A percentile compares a stretch with the other conserved stretches of the same genome.
Conservation (phyloP, 35 echinoderm and acorn worm genomes). For the Lytechinus variegatus region DNA sequence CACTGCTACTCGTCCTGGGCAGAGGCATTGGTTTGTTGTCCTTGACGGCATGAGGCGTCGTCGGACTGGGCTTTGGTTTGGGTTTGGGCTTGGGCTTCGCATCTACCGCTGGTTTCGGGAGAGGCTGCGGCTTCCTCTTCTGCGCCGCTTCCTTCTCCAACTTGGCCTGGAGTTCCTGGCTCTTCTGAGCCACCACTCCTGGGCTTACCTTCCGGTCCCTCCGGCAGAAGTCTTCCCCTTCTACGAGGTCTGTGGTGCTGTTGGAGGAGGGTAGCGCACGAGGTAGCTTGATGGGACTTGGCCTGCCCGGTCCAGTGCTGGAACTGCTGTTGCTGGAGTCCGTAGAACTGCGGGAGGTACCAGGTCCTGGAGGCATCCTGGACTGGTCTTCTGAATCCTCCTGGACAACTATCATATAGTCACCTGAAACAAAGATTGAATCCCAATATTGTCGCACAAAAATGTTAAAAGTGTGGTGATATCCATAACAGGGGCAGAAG, state of each 20-base stretch:
- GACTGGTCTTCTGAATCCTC: neutral
- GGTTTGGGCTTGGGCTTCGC: neutral
- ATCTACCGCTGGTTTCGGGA: neutral
- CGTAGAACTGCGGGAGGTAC: neutral
- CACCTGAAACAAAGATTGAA: constrained; percentile 8
- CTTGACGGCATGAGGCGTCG: neutral
- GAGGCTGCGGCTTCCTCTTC: constrained; percentile 32
- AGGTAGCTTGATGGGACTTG: neutral
- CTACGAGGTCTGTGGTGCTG: neutral
- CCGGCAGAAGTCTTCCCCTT: constrained; percentile 24
- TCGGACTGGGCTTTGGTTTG: neutral
- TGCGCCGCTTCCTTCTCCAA: neutral
- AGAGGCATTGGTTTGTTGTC: constrained; percentile 39
- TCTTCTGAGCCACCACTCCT: neutral
- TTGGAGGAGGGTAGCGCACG: constrained; percentile 1
- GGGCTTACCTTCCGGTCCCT: neutral
- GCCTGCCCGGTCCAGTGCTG: neutral
- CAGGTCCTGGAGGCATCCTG: neutral
- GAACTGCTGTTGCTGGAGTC: constrained; percentile 22
- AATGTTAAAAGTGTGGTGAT: too few species aligned
- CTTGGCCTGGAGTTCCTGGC: neutral
- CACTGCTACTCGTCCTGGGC: neutral
- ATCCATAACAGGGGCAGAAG: too few species aligned
- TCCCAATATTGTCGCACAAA: too few species aligned
- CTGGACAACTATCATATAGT: constrained; percentile 23